Base-by-base conservation (phyloP, 2,888 invertebrate genomes). In the Aspidapion aeneum region DNA sequence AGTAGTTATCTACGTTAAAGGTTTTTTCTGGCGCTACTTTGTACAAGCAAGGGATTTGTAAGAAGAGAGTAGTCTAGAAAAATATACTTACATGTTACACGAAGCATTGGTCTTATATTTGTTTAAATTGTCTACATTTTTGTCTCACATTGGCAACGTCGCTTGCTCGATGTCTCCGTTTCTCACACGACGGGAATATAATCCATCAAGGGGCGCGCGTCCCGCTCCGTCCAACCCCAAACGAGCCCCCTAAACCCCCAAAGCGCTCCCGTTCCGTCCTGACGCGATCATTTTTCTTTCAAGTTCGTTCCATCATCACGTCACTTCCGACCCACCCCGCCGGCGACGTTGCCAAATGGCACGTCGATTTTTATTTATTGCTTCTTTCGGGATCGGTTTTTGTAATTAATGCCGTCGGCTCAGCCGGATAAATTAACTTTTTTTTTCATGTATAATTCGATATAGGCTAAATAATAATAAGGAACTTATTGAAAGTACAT, bases 291-390 rank as follows among this genome's bases (percentile, higher is more conserved):
- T 87, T 87, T 87, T 87, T 87, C 87, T 87, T 85, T 85, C 76
- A 84, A 85, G 85, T 85, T 81, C 86, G 86, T 85, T 87, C 86
- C 86, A 87, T 87, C 87, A 87, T 87, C 86, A 86, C 86, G 86
- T 87, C 87, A 87, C 85, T 85, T 83, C 83, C 80, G 80, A 82
- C 82, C 82, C 85, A 83, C 83, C 82, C 82, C 82, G 82, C 74
- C 82, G 83, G 79, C 78, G 78, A 79, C 79, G 80, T 80, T 80
- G 79, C 80, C 80, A 80, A 80, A 80, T 80, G 80, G 79, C 77
- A 79, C 77, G 80, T 80, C 79, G 79, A 80, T 79, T 81, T 79
- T 81, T 80, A 81, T 80, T 80, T 80, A 80, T 81, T 79, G 75
- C 75, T 77, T 75, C 77, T 77, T 74, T 76, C 75, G 74, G 78